Evolutionary conservation across 2,113 vertebrate species (phyloP).

Genomic region (Chionis minor): DNA sequence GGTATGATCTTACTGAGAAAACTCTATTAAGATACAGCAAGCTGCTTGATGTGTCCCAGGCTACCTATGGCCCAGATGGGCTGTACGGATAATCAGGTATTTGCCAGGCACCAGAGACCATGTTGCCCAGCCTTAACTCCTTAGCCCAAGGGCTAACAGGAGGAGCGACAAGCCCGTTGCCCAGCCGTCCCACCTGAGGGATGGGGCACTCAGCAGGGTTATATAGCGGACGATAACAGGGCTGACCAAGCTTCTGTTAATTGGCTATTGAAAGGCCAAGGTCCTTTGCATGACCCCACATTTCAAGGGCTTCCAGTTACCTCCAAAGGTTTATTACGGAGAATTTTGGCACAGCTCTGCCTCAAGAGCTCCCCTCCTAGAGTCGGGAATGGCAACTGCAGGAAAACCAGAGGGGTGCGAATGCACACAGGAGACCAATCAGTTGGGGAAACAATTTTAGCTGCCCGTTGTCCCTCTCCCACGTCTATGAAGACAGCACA

Average conservation of each 20-base stretch:
- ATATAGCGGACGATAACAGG: neutral
- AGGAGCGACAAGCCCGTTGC: neutral
- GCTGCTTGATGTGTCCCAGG: neutral
- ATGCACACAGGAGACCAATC: neutral
- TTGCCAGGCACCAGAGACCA: neutral
- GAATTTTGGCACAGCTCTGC: neutral
- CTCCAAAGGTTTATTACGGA: neutral
- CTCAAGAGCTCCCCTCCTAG: neutral
- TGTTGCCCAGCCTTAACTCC: neutral
- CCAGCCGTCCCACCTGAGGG: neutral
- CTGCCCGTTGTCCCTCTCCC: neutral
- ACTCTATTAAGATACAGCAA: neutral
- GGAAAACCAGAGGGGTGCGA: neutral
- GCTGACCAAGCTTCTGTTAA: neutral
- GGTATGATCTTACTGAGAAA: neutral
- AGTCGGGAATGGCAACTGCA: neutral
- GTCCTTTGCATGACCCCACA: neutral
- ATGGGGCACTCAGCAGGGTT: neutral
- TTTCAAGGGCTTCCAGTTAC: neutral
- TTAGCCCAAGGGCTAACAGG: neutral
- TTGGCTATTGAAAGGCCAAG: neutral
- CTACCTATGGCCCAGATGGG: neutral
- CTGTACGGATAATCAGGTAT: neutral
- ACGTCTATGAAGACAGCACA: rapidly evolving
- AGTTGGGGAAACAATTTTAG: neutral